Percentiles rank a stretch among this genome's conserved stretches.
phyloP scores from a whole-genome alignment of 2,797 vertebrate genomes.

The Nyctalus aviator region DNA sequence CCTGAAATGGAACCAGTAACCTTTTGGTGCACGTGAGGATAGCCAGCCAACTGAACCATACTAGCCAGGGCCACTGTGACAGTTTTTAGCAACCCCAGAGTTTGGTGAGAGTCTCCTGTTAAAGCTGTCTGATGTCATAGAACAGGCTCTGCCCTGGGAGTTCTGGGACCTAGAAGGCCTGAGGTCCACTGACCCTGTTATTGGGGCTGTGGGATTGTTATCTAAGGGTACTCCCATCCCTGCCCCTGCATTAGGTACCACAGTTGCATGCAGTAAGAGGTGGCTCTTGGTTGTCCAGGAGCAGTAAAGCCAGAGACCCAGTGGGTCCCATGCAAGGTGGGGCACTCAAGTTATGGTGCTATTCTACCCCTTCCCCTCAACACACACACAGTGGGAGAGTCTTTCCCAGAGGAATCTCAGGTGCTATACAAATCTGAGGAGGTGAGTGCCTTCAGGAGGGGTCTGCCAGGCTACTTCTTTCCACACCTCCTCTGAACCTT shows the following conservation, averaged over 20 bases:
- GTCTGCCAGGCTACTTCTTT: background rate
- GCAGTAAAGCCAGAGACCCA: background rate
- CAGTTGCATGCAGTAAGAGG: fast-evolving
- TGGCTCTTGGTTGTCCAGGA: background rate
- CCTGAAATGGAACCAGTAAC: background rate
- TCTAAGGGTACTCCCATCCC: background rate
- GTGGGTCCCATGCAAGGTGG: background rate
- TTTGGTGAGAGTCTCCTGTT: background rate
- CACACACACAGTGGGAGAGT: fast-evolving
- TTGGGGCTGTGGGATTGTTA: background rate
- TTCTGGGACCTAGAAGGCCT: background rate
- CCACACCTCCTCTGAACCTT: background rate
- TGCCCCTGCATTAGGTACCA: background rate
- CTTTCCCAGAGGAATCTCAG: background rate
- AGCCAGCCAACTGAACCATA: background rate
- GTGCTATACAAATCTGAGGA: fast-evolving
- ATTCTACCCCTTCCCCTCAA: background rate
- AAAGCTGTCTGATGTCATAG: fast-evolving
- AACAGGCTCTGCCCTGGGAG: background rate
- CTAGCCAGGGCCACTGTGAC: background rate
- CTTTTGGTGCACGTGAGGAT: background rate
- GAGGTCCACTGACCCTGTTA: background rate
- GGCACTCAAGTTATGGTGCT: background rate
- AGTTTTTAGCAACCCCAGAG: background rate
- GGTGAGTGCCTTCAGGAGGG: fast-evolving